phyloP scores from a whole-genome alignment of 2,888 invertebrate genomes.

The Taphrorychus bicolor region DNA sequence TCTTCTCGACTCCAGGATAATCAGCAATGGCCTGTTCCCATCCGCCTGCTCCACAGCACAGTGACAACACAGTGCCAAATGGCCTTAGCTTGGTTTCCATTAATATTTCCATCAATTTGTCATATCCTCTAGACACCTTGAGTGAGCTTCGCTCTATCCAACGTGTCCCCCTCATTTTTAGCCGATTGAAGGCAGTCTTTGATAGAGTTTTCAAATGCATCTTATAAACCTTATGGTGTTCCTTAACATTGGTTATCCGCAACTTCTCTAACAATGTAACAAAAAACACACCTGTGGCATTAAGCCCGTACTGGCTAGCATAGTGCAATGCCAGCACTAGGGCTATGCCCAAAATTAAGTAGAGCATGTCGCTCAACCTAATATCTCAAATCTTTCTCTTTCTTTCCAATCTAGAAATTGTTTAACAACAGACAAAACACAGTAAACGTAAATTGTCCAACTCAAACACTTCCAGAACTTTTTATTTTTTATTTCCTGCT shows the following conservation, averaged over 20 bases:
- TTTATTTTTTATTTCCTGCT: no score
- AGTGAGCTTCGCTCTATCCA: not conserved
- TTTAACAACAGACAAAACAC: not conserved
- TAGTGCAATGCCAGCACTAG: not conserved
- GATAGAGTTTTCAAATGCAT: not conserved
- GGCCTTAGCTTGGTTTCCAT: not conserved
- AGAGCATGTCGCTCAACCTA: no score
- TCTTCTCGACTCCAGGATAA: not conserved
- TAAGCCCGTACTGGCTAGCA: not conserved
- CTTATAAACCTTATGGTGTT: not conserved
- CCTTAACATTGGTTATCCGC: not conserved
- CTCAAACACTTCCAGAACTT: no score
- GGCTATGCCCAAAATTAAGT: no score
- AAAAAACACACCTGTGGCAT: not conserved
- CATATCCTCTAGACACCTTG: not conserved
- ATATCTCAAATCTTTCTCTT: not conserved
- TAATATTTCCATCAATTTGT: not conserved
- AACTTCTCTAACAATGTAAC: not conserved
- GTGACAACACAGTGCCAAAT: not conserved
- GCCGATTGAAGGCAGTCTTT: not conserved
- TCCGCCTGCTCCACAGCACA: not conserved
- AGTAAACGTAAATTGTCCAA: not conserved
- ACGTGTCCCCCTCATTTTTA: not conserved
- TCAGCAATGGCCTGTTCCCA: not conserved
- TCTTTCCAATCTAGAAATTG: not conserved